Evolutionary conservation across 2,113 vertebrate species (phyloP).

Genomic region (Phainopepla nitens): DNA sequence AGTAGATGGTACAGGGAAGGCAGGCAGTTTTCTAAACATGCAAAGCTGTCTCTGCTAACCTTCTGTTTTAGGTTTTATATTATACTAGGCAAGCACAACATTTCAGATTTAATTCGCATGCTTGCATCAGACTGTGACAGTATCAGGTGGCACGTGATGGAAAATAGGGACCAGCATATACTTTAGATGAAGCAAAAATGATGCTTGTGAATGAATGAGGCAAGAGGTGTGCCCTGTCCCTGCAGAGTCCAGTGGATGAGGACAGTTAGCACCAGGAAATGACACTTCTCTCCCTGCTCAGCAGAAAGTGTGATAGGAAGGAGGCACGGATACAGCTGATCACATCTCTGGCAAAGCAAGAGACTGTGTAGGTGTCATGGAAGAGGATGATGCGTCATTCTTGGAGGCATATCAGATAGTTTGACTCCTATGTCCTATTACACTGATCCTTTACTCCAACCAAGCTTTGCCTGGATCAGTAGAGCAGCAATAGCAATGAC

Average conservation of each 20-base stretch:
- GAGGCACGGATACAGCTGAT: neutral
- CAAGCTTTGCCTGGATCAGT: neutral
- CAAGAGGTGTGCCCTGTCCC: neutral
- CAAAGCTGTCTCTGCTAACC: neutral
- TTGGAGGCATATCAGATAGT: neutral
- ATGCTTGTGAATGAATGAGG: neutral
- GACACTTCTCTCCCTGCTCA: neutral
- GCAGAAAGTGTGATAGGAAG: neutral
- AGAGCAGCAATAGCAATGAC: neutral
- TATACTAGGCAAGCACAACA: neutral
- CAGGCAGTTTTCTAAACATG: neutral
- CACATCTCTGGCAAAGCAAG: neutral
- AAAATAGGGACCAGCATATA: neutral
- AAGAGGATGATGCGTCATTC: neutral
- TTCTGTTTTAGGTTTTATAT: neutral
- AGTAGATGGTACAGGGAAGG: neutral
- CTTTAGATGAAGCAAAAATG: neutral
- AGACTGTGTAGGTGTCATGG: neutral
- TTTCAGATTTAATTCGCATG: neutral
- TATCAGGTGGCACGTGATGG: neutral
- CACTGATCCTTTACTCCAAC: accelerated
- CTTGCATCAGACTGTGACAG: too few relatives aligned
- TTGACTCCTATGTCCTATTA: neutral
- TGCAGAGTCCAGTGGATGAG: neutral
- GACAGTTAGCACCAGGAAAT: neutral